Evolutionary conservation across 2,888 invertebrate genomes (phyloP), one percentile per base, ranked within the genome.

Genomic region (Campoplex capitator): DNA sequence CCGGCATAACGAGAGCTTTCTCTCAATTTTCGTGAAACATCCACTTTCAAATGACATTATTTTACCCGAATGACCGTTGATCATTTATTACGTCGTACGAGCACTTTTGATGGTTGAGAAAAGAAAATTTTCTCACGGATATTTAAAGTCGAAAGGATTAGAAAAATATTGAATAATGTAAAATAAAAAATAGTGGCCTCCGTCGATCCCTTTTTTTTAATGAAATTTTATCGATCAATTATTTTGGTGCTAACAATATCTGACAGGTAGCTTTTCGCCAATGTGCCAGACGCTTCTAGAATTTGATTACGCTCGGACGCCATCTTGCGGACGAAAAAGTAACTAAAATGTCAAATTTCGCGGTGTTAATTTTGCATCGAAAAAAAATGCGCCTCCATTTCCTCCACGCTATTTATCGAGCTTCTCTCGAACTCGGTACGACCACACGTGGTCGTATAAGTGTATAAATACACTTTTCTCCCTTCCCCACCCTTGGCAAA

Each of bases 401-500:
- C 11, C 23, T 58, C 11, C 4, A 1, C 58, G 58, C 28, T 58
- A n/a, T 62, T 62, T 45, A 18, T 18, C 35, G 35, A 67, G 4
- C 42, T 11, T 28, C 54, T 23, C 38, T 23, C 38, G 51, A 51
- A 16, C 32, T 54, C 28, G 8, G 62, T 56, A 48, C 45, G 71
- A 62, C 83, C 86, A 67, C 86, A 71, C 83, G 79, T 80, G 83
- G 79, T 54, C 16, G 68, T 45, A 18, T 42, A 65, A 79, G 83
- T 38, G 76, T 80, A 86, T 80, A 83, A 83, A 83, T 83, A 86
- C 28, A 76, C 75, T 76, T 38, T 42, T 62, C 70, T 51, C 32
- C 42, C 28, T 23, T 65, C 42, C 38, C 54, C 51, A 9, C 42
- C 75, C 45, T 16, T n/a, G 8, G 16, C n/a, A 11, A n/a, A 42